Evolutionary conservation across 2,113 vertebrate species (phyloP).

Genomic region (Perca fluviatilis): DNA sequence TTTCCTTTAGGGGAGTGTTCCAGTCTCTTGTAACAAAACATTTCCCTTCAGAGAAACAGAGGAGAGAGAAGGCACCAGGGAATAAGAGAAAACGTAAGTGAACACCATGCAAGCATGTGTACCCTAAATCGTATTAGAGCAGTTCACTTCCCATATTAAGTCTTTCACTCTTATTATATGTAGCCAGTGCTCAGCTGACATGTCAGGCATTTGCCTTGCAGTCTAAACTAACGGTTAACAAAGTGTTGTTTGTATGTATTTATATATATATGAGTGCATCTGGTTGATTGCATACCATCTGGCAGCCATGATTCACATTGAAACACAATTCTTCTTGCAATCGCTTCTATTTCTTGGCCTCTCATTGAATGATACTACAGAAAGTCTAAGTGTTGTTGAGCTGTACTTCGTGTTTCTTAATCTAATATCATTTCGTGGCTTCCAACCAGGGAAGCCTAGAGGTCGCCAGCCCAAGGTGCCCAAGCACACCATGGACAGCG

Average conservation of each 20-base stretch:
- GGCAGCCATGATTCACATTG: not conserved
- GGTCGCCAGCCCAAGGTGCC: conserved; percentile 86
- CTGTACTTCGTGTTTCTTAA: not conserved
- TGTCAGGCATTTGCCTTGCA: not conserved
- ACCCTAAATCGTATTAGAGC: not conserved
- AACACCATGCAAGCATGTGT: not conserved
- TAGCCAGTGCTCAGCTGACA: conserved; percentile 2
- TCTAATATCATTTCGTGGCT: not conserved
- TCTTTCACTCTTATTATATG: not conserved
- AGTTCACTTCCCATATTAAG: not conserved
- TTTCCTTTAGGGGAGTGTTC: conserved; percentile 92
- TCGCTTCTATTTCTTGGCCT: not conserved
- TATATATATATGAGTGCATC: not conserved
- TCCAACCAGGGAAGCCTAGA: conserved; percentile 85
- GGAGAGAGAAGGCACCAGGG: conserved; percentile 89
- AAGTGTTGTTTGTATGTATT: not conserved
- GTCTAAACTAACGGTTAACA: not conserved
- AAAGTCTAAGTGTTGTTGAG: not conserved
- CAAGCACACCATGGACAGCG: conserved; percentile 79
- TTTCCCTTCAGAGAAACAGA: conserved; percentile 96
- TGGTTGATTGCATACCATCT: not conserved
- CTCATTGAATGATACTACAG: not conserved
- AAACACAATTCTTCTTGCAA: not conserved
- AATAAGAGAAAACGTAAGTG: conserved; percentile 95
- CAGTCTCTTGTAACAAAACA: conserved; percentile 97